Evolutionary conservation across 37 sponge, comb jelly and placozoan genomes (phyloP).

Genomic region (Aplysina aerophoba): DNA sequence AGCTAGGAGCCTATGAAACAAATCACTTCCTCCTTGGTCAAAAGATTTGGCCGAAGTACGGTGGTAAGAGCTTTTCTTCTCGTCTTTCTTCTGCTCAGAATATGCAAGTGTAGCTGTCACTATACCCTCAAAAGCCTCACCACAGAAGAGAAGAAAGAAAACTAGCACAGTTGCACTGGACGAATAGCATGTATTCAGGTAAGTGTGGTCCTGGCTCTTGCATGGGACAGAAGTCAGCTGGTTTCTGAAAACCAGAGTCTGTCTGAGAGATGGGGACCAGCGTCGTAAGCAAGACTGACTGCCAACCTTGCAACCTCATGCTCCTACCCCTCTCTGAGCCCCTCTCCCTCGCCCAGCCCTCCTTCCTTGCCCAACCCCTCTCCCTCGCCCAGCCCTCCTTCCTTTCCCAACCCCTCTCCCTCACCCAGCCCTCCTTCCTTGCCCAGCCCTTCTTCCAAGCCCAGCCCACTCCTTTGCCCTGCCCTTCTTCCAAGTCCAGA

Average conservation of each 20-base stretch:
- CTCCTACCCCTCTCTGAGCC: neutral
- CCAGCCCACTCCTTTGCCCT: no score
- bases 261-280: neutral
- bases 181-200: neutral
- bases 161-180: neutral
- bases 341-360: neutral
- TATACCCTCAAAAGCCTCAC: neutral
- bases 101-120: neutral
- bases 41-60: neutral
- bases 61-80: neutral
- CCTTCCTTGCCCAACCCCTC: neutral
- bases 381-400: no score
- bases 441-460: no score
- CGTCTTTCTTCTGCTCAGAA: neutral
- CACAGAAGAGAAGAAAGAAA: neutral
- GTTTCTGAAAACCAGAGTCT: neutral
- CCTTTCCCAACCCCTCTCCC: no score
- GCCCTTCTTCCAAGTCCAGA: no score
- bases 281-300: neutral
- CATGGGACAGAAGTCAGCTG: neutral
- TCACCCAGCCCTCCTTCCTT: no score
- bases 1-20: neutral
- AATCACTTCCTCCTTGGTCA: neutral
- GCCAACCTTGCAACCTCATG: neutral
- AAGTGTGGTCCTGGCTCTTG: conserved; percentile 14